phyloP scores from a whole-genome alignment of 2,113 vertebrate species.

The Phrynocephalus versicolor region DNA sequence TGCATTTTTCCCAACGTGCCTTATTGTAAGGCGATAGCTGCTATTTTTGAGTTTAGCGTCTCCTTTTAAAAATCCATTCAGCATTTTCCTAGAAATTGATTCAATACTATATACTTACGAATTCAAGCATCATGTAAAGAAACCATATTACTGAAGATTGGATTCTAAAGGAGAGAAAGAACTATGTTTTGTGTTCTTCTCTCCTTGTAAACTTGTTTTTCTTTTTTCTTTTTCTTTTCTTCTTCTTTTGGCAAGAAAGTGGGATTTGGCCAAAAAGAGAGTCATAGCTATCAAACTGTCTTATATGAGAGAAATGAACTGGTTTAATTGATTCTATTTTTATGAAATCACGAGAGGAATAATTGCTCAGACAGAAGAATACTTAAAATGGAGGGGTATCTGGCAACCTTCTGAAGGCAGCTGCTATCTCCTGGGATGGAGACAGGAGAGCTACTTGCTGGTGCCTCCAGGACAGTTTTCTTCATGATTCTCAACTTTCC shows the following conservation, averaged over 20 bases:
- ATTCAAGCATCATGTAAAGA: neutral
- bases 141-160: neutral
- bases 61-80: neutral
- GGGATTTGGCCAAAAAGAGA: too few species aligned
- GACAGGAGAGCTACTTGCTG: constrained; percentile 5
- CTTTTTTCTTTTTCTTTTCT: too few species aligned
- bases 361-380: neutral
- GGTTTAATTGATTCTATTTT: neutral
- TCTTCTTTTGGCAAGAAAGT: neutral
- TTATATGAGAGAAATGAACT: neutral
- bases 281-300: neutral
- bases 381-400: neutral
- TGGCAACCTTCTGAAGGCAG: too few species aligned
- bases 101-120: neutral
- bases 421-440: neutral
- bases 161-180: neutral
- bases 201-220: too few species aligned
- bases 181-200: too few species aligned
- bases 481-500: neutral
- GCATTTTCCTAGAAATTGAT: neutral
- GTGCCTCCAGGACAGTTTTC: neutral
- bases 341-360: neutral
- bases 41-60: neutral
- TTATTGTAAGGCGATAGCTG: too few species aligned
- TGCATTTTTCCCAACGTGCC: too few species aligned